phyloP scores from a whole-genome alignment of 2,888 invertebrate species.

The Cheilosia vulpina region DNA sequence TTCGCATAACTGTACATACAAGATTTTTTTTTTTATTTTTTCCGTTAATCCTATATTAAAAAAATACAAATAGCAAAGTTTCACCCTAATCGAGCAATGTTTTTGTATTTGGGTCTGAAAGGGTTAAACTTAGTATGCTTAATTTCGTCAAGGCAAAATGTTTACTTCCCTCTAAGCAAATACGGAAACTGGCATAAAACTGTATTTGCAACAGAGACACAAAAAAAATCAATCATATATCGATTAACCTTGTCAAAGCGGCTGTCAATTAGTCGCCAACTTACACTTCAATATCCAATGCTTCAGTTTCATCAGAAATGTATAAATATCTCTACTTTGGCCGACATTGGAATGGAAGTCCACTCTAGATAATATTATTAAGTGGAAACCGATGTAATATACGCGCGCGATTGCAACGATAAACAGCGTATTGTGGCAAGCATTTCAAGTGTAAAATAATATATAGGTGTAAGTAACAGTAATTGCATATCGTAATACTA shows the following conservation, averaged over 20 bases:
- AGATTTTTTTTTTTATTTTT: too few species aligned
- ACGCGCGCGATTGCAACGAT: not conserved
- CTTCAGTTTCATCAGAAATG: not conserved
- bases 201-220: not conserved
- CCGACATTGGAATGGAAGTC: slow-evolving; percentile 8
- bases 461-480: not conserved
- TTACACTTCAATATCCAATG: not conserved
- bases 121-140: not conserved
- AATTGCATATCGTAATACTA: not conserved
- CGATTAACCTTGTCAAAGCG: slow-evolving; percentile 9
- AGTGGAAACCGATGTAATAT: slow-evolving; percentile 7
- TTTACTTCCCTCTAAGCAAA: not conserved
- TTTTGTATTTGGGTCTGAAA: too few species aligned
- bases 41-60: too few species aligned
- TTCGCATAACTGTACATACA: too few species aligned
- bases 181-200: not conserved
- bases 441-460: not conserved
- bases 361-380: slow-evolving; percentile 4
- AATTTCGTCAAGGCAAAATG: not conserved
- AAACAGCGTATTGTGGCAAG: not conserved
- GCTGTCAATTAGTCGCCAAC: slow-evolving; percentile 3
- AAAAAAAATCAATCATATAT: not conserved
- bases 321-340: not conserved
- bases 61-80: too few species aligned
- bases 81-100: too few species aligned